phyloP scores from a whole-genome alignment of 92 coral and sea anemone genomes.

The Pocillopora grandis region DNA sequence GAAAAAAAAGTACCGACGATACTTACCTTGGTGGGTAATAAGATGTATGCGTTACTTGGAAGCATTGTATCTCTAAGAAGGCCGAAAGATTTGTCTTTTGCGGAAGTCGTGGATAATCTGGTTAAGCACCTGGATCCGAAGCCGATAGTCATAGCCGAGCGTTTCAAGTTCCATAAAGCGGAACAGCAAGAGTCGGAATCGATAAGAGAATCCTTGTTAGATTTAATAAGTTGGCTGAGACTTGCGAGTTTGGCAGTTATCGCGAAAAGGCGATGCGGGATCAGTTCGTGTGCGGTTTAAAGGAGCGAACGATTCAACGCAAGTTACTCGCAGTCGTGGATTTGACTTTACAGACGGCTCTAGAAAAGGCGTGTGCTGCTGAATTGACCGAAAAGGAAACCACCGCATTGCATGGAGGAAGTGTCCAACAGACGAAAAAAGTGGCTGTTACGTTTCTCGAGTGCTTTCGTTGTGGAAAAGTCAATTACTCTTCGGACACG shows the following conservation, averaged over 20 bases:
- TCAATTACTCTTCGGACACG: constrained; percentile 24
- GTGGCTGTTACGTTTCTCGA: constrained; percentile 20
- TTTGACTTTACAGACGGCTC: constrained; percentile 41
- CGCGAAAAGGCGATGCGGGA: constrained; percentile 63
- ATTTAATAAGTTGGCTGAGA: constrained; percentile 50
- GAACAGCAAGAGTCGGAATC: constrained; percentile 49
- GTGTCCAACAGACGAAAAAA: background rate
- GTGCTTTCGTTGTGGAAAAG: constrained; percentile 57
- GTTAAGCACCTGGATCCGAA: constrained; percentile 55
- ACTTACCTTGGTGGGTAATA: constrained; percentile 56
- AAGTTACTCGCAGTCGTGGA: constrained; percentile 51
- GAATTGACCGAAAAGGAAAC: constrained; percentile 53
- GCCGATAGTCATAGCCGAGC: constrained; percentile 62
- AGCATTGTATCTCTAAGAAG: constrained; percentile 45
- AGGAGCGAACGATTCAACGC: constrained; percentile 45
- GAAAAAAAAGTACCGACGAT: background rate
- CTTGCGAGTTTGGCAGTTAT: constrained; percentile 51
- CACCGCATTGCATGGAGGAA: background rate
- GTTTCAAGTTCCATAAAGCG: constrained; percentile 58
- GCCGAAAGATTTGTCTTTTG: constrained; percentile 41
- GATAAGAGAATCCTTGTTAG: background rate
- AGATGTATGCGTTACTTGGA: constrained; percentile 62
- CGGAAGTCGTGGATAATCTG: constrained; percentile 47
- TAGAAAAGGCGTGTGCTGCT: constrained; percentile 41
- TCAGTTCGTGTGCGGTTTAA: constrained; percentile 50